Conservation (phyloP, 1,140 invertebrate species). For the Melanaphis sacchari region DNA sequence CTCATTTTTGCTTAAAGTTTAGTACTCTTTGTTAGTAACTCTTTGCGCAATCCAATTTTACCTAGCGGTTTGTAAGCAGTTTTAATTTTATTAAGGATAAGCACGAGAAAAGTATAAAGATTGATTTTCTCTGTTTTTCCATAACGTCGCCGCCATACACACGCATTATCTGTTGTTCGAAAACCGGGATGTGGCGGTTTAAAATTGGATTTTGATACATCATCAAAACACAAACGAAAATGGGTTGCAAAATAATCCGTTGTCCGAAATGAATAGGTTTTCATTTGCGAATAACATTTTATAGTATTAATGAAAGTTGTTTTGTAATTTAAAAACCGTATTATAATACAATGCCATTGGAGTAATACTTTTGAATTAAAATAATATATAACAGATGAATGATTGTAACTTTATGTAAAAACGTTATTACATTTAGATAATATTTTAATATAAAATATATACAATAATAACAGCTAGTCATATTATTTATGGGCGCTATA, state of each 20-base stretch:
- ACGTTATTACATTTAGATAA: not conserved
- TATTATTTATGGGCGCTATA: no score
- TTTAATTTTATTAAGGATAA: not conserved
- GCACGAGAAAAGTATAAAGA: not conserved
- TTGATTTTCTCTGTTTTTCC: not conserved
- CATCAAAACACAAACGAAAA: slow-evolving; percentile 1
- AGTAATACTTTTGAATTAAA: not conserved
- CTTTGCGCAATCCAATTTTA: not conserved
- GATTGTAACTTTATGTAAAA: slow-evolving; percentile 13
- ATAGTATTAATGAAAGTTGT: not conserved
- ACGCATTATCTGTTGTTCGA: not conserved
- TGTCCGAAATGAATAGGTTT: not conserved
- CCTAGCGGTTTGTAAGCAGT: not conserved
- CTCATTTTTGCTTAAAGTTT: slow-evolving; percentile 4
- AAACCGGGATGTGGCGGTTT: not conserved
- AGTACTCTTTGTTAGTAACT: no score
- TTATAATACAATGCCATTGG: not conserved
- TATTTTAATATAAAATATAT: no score
- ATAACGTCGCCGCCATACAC: not conserved
- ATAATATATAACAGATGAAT: not conserved
- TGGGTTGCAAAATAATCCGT: not conserved
- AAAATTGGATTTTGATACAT: slow-evolving; percentile 21
- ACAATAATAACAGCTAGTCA: no score
- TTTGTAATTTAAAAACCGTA: slow-evolving; percentile 3
- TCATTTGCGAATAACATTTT: not conserved